Evolutionary conservation across 2,113 vertebrate genomes (phyloP).

Genomic region (Poeciliopsis prolifica): DNA sequence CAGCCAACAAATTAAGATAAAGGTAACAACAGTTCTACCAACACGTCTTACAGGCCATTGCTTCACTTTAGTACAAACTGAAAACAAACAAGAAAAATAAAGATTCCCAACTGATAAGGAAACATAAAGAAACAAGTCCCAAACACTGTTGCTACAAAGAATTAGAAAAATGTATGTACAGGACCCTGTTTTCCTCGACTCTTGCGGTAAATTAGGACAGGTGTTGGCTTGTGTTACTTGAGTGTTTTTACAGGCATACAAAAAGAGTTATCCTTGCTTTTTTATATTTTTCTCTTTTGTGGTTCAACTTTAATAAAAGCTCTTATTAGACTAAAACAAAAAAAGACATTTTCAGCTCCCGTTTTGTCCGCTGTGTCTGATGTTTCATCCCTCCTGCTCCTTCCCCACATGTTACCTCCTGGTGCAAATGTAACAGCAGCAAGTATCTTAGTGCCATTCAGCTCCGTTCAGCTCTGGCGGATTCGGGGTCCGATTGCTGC

Average conservation of each 20-base stretch:
- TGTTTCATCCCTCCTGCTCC: background rate
- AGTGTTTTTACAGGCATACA: slow-evolving; percentile 70
- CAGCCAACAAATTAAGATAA: slow-evolving; percentile 83
- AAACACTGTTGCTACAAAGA: slow-evolving; percentile 98
- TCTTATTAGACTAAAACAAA: slow-evolving; percentile 52
- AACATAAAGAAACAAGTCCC: slow-evolving; percentile 87
- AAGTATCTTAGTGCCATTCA: slow-evolving; percentile 69
- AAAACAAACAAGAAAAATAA: slow-evolving; percentile 64
- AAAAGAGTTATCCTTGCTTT: slow-evolving; percentile 56
- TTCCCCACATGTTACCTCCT: slow-evolving; percentile 76
- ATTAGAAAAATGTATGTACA: slow-evolving; percentile 97
- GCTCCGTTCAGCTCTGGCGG: slow-evolving; percentile 77
- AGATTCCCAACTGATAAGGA: slow-evolving; percentile 76
- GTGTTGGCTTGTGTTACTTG: slow-evolving; percentile 70
- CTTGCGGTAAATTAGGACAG: slow-evolving; percentile 72
- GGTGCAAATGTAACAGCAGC: slow-evolving; percentile 89
- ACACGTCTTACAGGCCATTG: slow-evolving; percentile 72
- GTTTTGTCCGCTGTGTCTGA: slow-evolving; percentile 23
- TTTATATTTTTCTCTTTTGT: slow-evolving; percentile 26
- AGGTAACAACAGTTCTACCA: slow-evolving; percentile 81
- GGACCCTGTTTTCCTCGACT: slow-evolving; percentile 98
- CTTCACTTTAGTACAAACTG: slow-evolving; percentile 81
- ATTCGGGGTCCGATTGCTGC: slow-evolving; percentile 44
- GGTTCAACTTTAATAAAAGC: slow-evolving; percentile 54
- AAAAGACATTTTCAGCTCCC: slow-evolving; percentile 8